phyloP scores from a whole-genome alignment of 2,113 vertebrate species.

The Geococcyx californianus region DNA sequence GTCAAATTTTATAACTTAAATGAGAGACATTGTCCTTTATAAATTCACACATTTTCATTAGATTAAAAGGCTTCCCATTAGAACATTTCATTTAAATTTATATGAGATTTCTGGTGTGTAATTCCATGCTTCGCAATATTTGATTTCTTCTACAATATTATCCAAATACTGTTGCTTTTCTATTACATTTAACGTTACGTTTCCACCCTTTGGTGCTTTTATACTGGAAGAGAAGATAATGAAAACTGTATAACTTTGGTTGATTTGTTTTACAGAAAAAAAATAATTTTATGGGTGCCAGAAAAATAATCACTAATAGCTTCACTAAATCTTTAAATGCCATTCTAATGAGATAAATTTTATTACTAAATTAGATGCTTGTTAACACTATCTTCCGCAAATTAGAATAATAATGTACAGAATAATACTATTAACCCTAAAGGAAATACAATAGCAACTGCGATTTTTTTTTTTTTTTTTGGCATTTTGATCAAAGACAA shows the following conservation, averaged over 20 bases:
- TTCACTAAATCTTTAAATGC: conserved; percentile 25
- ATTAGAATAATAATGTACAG: neutral
- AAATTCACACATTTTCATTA: conserved; percentile 58
- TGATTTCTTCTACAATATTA: conserved; percentile 29
- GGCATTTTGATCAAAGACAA: neutral
- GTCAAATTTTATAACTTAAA: conserved; percentile 44
- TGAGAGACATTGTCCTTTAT: conserved; percentile 38
- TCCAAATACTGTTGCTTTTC: neutral
- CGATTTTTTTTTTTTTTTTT: neutral
- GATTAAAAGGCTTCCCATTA: conserved; percentile 46
- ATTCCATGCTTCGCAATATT: conserved; percentile 50
- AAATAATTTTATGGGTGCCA: neutral
- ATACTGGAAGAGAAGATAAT: conserved; percentile 12
- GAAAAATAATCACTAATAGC: conserved; percentile 15
- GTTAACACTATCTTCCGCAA: neutral
- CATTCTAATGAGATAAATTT: neutral
- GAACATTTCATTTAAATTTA: conserved; percentile 60
- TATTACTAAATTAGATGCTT: neutral
- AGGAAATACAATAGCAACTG: neutral
- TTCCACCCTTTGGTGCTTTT: conserved; percentile 18
- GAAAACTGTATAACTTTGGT: neutral
- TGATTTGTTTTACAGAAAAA: neutral
- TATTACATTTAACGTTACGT: conserved; percentile 22
- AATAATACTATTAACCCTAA: neutral
- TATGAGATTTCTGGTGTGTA: conserved; percentile 53